Conservation (phyloP, 2,888 invertebrate species). For the Artemia sinica region DNA sequence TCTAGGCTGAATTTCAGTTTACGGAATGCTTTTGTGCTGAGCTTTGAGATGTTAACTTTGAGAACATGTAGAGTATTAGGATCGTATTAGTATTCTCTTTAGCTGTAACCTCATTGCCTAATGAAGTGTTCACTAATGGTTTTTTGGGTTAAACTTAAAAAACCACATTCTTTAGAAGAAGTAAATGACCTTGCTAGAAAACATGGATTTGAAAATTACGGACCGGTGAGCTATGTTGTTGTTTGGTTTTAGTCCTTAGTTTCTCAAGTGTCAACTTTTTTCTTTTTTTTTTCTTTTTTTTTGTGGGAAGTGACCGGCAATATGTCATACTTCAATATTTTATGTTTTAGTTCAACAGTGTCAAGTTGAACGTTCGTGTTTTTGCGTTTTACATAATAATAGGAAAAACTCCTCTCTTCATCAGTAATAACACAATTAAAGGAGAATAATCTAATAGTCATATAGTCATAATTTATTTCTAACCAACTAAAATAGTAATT, state of each 20-base stretch:
- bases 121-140: slow-evolving; percentile 75
- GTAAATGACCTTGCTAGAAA: slow-evolving; percentile 64
- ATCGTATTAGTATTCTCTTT: not conserved
- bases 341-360: too few species aligned
- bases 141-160: slow-evolving; percentile 67
- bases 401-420: too few species aligned
- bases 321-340: too few species aligned
- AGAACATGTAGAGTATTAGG: slow-evolving; percentile 5
- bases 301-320: too few species aligned
- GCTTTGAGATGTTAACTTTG: slow-evolving; percentile 5
- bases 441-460: too few species aligned
- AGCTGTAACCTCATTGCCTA: slow-evolving; percentile 12
- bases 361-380: too few species aligned
- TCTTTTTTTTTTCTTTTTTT: too few species aligned
- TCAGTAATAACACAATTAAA: too few species aligned
- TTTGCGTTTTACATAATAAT: too few species aligned
- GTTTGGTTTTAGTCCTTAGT: slow-evolving; percentile 12
- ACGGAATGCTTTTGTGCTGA: slow-evolving; percentile 6
- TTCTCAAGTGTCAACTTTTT: not conserved
- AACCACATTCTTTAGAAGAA: slow-evolving; percentile 52
- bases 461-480: too few species aligned
- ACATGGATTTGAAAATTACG: slow-evolving; percentile 83
- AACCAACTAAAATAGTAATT: too few species aligned
- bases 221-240: slow-evolving; percentile 55
- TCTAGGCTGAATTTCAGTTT: not conserved